Evolutionary conservation across 2,888 invertebrate species (phyloP).

Genomic region (Acrobasis repandana): DNA sequence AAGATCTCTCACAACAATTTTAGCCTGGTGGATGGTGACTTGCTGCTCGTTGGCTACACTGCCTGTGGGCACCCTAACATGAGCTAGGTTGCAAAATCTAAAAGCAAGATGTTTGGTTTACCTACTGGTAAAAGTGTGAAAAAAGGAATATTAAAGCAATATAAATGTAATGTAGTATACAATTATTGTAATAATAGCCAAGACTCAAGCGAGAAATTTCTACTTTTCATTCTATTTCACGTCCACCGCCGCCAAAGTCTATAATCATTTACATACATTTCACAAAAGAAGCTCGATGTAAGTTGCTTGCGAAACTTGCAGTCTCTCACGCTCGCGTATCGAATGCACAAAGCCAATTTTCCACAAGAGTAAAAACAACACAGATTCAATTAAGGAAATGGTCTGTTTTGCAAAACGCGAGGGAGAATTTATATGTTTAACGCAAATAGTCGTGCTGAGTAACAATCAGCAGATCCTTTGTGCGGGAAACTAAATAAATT

Average conservation of each 20-base stretch:
- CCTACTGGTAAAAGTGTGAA: no score
- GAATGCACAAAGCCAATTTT: conserved; percentile 75
- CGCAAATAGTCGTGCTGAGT: conserved; percentile 59
- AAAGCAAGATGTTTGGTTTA: no score
- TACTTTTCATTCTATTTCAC: conserved; percentile 18
- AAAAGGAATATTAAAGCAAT: no score
- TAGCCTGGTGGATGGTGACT: no score
- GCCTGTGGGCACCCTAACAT: no score
- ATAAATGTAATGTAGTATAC: neutral
- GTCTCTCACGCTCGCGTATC: conserved; percentile 70
- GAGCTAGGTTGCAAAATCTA: no score
- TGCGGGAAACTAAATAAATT: conserved; percentile 39
- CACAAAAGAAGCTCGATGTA: conserved; percentile 48
- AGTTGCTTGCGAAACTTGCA: conserved; percentile 56
- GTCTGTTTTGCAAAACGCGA: conserved; percentile 63
- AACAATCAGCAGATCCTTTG: conserved; percentile 57
- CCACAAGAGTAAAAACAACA: conserved; percentile 72
- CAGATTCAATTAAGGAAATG: conserved; percentile 78
- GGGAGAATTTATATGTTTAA: conserved; percentile 63
- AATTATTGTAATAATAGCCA: conserved; percentile 12
- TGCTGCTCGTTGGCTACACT: no score
- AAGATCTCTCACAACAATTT: no score
- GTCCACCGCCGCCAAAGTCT: conserved; percentile 25
- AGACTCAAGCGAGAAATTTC: conserved; percentile 19
- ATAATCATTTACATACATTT: conserved; percentile 50